Conservation (phyloP, 1,140 invertebrate genomes). For the Drosophila melanogaster region Release_6_plus_ISO1_MT NT_037436.4:12041001-12041500, state of each 20-base stretch:
- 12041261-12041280: background rate
- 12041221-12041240: slow-evolving; percentile 4
- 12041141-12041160: background rate
- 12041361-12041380: slow-evolving; percentile 29
- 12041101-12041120: background rate
- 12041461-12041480: slow-evolving; percentile 39
- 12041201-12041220: slow-evolving; percentile 5
- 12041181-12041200: background rate
- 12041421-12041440: slow-evolving; percentile 14
- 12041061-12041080: too few relatives aligned
- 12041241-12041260: slow-evolving; percentile 8
- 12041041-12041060: too few relatives aligned
- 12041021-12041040: background rate
- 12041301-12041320: slow-evolving; percentile 31
- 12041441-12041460: slow-evolving; percentile 71
- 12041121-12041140: background rate
- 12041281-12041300: slow-evolving; percentile 10
- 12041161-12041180: background rate
- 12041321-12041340: slow-evolving; percentile 13
- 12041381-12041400: slow-evolving; percentile 19
- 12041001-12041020: background rate
- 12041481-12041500: slow-evolving; percentile 12
- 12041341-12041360: slow-evolving; percentile 54
- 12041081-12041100: too few relatives aligned
- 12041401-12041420: background rate